phyloP scores from a whole-genome alignment of 1,140 invertebrate species.

The Coelopa frigida region DNA sequence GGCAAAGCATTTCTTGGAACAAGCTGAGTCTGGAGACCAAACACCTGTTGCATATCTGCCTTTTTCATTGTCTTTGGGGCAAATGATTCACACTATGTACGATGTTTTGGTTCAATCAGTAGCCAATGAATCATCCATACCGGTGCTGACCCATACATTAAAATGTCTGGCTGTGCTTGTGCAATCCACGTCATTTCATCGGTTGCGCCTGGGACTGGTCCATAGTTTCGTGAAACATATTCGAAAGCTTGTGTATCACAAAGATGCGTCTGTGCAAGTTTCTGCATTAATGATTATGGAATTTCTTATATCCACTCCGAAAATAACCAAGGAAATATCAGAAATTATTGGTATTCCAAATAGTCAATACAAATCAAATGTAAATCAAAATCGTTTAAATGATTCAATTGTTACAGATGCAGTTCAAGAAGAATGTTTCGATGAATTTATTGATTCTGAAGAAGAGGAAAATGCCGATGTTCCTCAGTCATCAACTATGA shows the following conservation, averaged over 20 bases:
- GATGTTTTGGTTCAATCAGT: constrained; percentile 58
- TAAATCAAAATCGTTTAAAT: too few relatives aligned
- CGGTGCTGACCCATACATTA: constrained; percentile 59
- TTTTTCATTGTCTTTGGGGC: constrained; percentile 68
- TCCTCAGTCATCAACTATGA: neutral
- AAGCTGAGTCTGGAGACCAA: constrained; percentile 53
- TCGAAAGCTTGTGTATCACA: constrained; percentile 57
- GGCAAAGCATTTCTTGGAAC: constrained; percentile 56
- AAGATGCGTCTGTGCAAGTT: constrained; percentile 65
- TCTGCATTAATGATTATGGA: constrained; percentile 69
- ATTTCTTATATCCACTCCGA: constrained; percentile 52
- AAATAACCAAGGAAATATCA: constrained; percentile 49
- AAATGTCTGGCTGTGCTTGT: constrained; percentile 69
- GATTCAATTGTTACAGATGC: too few relatives aligned
- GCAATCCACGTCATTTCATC: constrained; percentile 32
- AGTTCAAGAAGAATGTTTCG: too few relatives aligned
- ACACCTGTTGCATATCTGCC: constrained; percentile 60
- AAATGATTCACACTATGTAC: constrained; percentile 66
- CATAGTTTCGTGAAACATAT: constrained; percentile 63
- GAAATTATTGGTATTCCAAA: constrained; percentile 2
- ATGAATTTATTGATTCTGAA: constrained; percentile 23
- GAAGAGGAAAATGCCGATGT: constrained; percentile 12
- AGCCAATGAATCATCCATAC: constrained; percentile 57
- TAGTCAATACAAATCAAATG: too few relatives aligned
- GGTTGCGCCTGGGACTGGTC: constrained; percentile 62